Evolutionary conservation across 1,140 invertebrate species (phyloP), one percentile per base, ranked within the genome.

Genomic region (Nylanderia fulva): DNA sequence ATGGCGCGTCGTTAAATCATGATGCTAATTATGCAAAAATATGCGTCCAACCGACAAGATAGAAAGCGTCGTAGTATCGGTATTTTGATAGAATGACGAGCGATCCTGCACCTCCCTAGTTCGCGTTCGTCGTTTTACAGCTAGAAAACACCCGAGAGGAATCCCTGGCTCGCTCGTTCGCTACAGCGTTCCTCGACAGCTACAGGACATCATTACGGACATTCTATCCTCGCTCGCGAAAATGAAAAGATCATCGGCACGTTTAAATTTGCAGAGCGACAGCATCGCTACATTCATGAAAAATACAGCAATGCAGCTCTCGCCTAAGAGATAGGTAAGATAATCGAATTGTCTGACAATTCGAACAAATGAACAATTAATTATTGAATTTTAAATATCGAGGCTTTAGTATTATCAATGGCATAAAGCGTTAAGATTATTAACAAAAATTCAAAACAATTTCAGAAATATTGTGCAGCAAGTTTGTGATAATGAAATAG

Each of bases 1-100:
- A 24, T 11, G 63, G 33, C n/a, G 33, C 27, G 48, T 71, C 56
- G 52, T 71, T 80, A 58, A 71, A 33, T 80, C 52, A 56, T 21
- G 63, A 42, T 9, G 18, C 48, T 69, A 56, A 80, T 80, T 80
- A 80, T 80, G 52, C 24, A 80, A 80, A 80, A 80, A 80, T 77
- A 56, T 33, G 21, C 76, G 63, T 56, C 42, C 36, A 7, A 21
- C 24, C 77, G 21, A 52, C 18, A 69, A 24, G 36, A 68, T 39
- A 24, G 52, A 69, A 80, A 80, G 24, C 60, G 42, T 39, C 18
- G 48, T 9, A 29, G 24, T 80, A 80, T 80, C 48, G 76, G 63
- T 71, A 80, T 80, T 80, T 71, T 24, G 77, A 80, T 80, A 27
- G 76, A 60, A 18, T 61, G 42, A 64, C 60, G 42, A 56, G 21